Percentiles rank a stretch among this genome's conserved stretches.
Evolutionary conservation across 2,113 vertebrate species (phyloP).

Genomic region (Labeo rohita): DNA sequence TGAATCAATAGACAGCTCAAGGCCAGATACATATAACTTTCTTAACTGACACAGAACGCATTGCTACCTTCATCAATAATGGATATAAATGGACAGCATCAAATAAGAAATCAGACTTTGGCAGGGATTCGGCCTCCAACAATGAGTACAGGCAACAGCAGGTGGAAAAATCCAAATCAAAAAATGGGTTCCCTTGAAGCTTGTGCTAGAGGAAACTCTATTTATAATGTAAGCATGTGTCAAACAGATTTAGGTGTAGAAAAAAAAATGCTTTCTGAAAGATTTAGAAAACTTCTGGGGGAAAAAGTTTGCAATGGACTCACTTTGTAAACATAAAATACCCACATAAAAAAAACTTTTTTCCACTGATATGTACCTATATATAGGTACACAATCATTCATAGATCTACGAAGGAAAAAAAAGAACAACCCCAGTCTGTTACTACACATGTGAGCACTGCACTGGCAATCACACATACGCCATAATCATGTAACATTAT

Average conservation of each 20-base stretch:
- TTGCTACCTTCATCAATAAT: constrained; percentile 71
- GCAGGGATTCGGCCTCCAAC: not conserved
- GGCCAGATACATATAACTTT: constrained; percentile 28
- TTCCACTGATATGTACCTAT: too few species aligned
- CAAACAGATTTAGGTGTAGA: not conserved
- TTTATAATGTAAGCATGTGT: constrained; percentile 58
- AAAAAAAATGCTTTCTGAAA: not conserved
- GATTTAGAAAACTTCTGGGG: not conserved
- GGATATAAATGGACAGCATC: constrained; percentile 56
- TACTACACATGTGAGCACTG: too few species aligned
- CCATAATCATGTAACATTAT: too few species aligned
- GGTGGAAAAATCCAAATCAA: constrained; percentile 55
- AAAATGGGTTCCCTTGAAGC: constrained; percentile 57
- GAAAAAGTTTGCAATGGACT: too few species aligned
- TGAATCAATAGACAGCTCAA: constrained; percentile 54
- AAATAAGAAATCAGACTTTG: constrained; percentile 19
- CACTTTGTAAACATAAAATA: too few species aligned
- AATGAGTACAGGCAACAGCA: constrained; percentile 36
- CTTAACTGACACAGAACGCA: constrained; percentile 50
- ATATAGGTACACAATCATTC: too few species aligned
- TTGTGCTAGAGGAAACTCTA: constrained; percentile 53
- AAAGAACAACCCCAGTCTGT: too few species aligned
- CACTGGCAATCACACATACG: too few species aligned
- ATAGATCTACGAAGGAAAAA: too few species aligned
- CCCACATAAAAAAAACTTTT: too few species aligned